phyloP scores from a whole-genome alignment of 2,113 vertebrate genomes.

The Ceyx cyanopectus region DNA sequence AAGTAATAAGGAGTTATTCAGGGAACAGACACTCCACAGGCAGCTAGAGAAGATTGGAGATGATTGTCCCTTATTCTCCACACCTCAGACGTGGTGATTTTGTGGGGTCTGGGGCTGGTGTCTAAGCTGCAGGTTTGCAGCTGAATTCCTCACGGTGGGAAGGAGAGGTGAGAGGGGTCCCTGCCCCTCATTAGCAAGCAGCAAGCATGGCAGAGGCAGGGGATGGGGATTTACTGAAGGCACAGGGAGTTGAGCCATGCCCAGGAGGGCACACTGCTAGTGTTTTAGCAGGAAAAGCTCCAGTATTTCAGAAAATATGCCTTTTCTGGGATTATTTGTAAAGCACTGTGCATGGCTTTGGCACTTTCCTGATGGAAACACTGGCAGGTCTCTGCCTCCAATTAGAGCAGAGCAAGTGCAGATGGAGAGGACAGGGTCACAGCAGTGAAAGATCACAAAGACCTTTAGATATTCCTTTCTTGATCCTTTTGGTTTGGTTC shows the following conservation, averaged over 20 bases:
- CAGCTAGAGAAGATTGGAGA: neutral
- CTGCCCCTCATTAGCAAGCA: neutral
- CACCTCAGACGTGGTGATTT: neutral
- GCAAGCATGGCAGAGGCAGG: neutral
- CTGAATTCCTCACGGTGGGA: neutral
- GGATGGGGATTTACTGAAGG: neutral
- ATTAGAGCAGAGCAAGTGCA: neutral
- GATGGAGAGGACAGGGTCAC: conserved; percentile 28
- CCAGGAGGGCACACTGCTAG: neutral
- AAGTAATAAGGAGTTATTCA: neutral
- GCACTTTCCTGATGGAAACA: conserved; percentile 14
- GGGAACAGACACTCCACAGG: neutral
- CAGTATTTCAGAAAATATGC: neutral
- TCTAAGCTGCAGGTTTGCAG: neutral
- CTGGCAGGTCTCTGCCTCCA: conserved; percentile 33
- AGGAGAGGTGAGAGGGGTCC: neutral
- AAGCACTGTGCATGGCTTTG: neutral
- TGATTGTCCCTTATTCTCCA: neutral
- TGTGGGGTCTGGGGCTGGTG: neutral
- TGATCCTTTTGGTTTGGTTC: neutral
- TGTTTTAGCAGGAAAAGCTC: neutral
- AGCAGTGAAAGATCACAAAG: neutral
- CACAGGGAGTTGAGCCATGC: neutral
- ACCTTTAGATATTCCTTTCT: neutral
- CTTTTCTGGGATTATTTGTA: neutral